Evolutionary conservation across 2,888 invertebrate genomes (phyloP).

Genomic region (Dynastes maya): DNA sequence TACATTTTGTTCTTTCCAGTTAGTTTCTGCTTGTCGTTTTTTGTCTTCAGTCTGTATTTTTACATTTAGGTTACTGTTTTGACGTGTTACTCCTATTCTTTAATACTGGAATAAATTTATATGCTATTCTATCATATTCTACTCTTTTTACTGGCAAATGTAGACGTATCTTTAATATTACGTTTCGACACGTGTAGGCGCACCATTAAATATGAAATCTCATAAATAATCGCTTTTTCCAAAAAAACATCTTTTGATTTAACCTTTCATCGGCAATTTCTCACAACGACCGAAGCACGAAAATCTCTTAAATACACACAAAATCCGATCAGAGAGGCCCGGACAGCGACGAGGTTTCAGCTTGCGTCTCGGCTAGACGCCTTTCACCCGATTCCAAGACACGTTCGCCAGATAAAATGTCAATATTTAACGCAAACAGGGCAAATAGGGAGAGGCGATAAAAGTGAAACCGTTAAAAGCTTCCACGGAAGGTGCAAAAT

Average conservation of each 20-base stretch:
- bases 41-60: no score
- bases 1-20: no score
- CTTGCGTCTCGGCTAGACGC: not conserved
- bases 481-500: conserved; percentile 61
- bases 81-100: no score
- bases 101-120: no score
- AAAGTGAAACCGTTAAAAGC: conserved; percentile 64
- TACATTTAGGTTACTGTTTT: no score
- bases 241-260: no score
- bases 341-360: not conserved
- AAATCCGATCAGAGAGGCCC: not conserved
- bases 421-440: conserved; percentile 67
- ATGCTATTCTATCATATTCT: no score
- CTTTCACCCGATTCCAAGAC: conserved; percentile 18
- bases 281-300: not conserved
- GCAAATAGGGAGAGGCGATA: conserved; percentile 54
- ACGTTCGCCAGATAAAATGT: conserved; percentile 61
- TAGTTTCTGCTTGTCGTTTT: no score
- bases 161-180: no score
- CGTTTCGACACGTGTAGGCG: not conserved
- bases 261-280: not conserved
- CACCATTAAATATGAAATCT: not conserved
- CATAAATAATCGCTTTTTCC: not conserved
- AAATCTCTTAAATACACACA: not conserved
- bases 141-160: no score